Evolutionary conservation across 2,797 vertebrate species (phyloP).

Genomic region (Lithobates pipiens): DNA sequence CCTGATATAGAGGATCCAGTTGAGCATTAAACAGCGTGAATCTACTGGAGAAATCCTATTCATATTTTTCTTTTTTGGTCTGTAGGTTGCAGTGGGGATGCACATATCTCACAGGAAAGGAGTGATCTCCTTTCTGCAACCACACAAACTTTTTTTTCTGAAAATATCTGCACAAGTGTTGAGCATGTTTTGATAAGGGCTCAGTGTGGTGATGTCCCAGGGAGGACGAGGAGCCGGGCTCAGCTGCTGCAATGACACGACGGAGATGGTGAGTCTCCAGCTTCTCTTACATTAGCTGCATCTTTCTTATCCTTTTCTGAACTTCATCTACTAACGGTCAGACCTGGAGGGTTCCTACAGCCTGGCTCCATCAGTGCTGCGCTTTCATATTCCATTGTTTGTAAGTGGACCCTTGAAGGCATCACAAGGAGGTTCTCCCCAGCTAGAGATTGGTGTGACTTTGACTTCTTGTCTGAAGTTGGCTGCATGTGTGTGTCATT

Average conservation of each 20-base stretch:
- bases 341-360: too few relatives aligned
- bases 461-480: not conserved
- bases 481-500: too few relatives aligned
- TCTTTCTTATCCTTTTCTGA: too few relatives aligned
- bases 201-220: not conserved
- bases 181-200: constrained; percentile 12
- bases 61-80: not conserved
- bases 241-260: constrained; percentile 3
- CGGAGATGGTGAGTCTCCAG: not conserved
- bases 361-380: not conserved
- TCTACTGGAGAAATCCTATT: not conserved
- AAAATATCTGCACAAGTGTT: constrained; percentile 8
- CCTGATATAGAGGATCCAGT: too few relatives aligned
- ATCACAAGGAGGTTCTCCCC: too few relatives aligned
- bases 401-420: too few relatives aligned
- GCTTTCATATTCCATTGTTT: not conserved
- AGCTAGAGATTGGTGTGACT: too few relatives aligned
- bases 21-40: too few relatives aligned
- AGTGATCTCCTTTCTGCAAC: not conserved
- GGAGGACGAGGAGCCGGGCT: not conserved
- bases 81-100: not conserved
- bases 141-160: not conserved
- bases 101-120: not conserved
- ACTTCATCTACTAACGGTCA: too few relatives aligned
- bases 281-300: not conserved